A percentile compares a stretch with the other conserved stretches of the same genome.
Conservation (phyloP, 2,797 vertebrate species). For the Pseudomugil gertrudae region DNA sequence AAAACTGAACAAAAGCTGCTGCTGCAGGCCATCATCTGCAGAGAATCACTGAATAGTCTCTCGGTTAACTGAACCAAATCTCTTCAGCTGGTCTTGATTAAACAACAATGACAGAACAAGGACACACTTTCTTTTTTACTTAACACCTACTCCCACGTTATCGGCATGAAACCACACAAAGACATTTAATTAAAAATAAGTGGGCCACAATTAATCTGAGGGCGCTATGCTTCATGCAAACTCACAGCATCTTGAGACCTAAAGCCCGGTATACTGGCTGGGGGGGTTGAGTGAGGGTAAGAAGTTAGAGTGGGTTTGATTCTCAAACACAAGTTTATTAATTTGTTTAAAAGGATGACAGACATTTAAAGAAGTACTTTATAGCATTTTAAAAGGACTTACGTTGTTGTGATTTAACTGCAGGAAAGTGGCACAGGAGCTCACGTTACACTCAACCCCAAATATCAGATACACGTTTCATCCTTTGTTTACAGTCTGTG, state of each 20-base stretch:
- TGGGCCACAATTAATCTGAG: constrained; percentile 76
- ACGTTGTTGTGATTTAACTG: constrained; percentile 13
- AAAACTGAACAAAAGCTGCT: constrained; percentile 17
- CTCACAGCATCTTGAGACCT: constrained; percentile 43
- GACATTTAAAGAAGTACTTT: constrained; percentile 12
- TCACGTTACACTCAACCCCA: neutral
- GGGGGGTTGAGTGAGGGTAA: no score
- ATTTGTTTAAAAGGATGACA: constrained; percentile 56
- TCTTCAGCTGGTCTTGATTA: constrained; percentile 62
- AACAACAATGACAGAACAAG: constrained; percentile 65
- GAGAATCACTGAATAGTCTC: constrained; percentile 27
- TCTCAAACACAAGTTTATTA: constrained; percentile 57
- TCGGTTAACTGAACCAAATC: constrained; percentile 38
- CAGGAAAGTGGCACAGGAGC: neutral
- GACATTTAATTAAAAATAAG: constrained; percentile 81
- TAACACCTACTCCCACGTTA: constrained; percentile 67
- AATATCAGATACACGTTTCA: no score
- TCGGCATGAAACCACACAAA: constrained; percentile 62
- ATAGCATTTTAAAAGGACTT: constrained; percentile 22
- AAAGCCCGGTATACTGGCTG: constrained; percentile 28
- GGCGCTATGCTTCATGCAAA: constrained; percentile 60
- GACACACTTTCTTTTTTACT: constrained; percentile 64
- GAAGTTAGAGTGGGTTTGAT: constrained; percentile 19
- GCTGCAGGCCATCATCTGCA: constrained; percentile 25
- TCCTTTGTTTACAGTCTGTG: no score